Evolutionary conservation across 2,797 vertebrate genomes (phyloP).

Genomic region (Tapera naevia): DNA sequence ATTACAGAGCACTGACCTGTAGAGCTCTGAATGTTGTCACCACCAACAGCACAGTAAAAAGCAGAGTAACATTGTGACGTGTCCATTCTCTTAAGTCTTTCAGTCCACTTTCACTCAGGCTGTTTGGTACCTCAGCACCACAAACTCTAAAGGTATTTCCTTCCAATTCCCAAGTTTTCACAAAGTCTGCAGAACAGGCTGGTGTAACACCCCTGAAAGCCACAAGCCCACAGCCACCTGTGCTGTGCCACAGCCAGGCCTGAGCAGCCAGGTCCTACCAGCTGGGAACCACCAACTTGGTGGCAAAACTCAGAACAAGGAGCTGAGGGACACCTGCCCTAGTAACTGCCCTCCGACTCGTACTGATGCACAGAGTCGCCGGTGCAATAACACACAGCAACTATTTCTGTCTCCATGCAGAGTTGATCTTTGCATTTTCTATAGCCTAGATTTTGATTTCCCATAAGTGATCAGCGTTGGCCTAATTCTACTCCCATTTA

Average conservation of each 20-base stretch:
- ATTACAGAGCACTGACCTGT: not conserved
- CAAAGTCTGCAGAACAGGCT: not conserved
- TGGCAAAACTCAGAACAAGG: not conserved
- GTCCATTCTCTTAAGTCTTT: not conserved
- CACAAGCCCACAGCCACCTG: not conserved
- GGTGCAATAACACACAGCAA: not conserved
- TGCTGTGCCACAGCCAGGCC: not conserved
- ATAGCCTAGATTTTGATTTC: slow-evolving; percentile 64
- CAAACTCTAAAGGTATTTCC: not conserved
- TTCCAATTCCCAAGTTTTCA: not conserved
- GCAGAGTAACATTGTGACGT: not conserved
- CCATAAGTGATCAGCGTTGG: slow-evolving; percentile 43
- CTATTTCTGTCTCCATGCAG: slow-evolving; percentile 40
- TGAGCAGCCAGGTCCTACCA: not conserved
- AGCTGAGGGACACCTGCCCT: not conserved
- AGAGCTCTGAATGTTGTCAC: not conserved
- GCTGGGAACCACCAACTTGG: not conserved
- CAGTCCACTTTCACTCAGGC: not conserved
- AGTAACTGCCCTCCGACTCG: not conserved
- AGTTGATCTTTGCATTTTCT: slow-evolving; percentile 57
- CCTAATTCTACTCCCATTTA: slow-evolving; percentile 51
- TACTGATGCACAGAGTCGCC: not conserved
- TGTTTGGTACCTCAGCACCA: not conserved
- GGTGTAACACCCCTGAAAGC: not conserved
- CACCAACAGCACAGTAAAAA: not conserved